Conservation (phyloP, 2,113 vertebrate genomes). For the Gasterosteus aculeatus region DNA sequence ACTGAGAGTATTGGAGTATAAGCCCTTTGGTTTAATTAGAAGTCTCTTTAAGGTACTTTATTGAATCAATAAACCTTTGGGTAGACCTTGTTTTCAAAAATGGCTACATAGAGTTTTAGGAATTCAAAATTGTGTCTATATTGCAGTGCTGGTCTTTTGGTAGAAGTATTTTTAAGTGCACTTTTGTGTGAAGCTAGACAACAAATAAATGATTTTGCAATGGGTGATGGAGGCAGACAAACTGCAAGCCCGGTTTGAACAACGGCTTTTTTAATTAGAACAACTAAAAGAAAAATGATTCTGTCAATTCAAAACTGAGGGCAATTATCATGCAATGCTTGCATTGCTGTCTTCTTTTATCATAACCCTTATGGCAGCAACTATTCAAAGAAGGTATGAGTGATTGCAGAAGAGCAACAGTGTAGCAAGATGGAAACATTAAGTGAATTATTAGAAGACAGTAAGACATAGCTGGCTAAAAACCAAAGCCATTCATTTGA, state of each 20-base stretch:
- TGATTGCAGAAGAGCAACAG: slow-evolving; percentile 38
- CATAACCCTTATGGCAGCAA: slow-evolving; percentile 49
- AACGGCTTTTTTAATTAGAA: slow-evolving; percentile 63
- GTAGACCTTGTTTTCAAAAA: slow-evolving; percentile 41
- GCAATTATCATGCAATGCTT: slow-evolving; percentile 62
- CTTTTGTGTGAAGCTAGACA: slow-evolving; percentile 38
- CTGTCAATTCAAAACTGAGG: slow-evolving; percentile 61
- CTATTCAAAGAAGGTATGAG: slow-evolving; percentile 34
- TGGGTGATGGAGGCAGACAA: slow-evolving; percentile 32
- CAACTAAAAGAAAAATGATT: slow-evolving; percentile 57
- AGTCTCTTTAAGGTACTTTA: slow-evolving; percentile 38
- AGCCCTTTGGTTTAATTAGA: slow-evolving; percentile 50
- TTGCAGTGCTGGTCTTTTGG: slow-evolving; percentile 3
- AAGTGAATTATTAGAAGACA: slow-evolving; percentile 36
- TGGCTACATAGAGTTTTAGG: slow-evolving; percentile 30
- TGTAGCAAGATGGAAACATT: slow-evolving; percentile 23
- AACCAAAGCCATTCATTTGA: slow-evolving; percentile 32
- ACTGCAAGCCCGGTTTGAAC: slow-evolving; percentile 51
- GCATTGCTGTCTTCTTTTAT: slow-evolving; percentile 58
- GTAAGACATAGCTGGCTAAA: slow-evolving; percentile 19
- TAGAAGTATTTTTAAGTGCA: slow-evolving; percentile 37
- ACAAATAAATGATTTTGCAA: slow-evolving; percentile 55
- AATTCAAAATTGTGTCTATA: slow-evolving; percentile 39
- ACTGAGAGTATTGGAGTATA: slow-evolving; percentile 29
- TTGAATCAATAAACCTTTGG: slow-evolving; percentile 34